A percentile compares a stretch with the other conserved stretches of the same genome.
Conservation (phyloP, 2,113 vertebrate species). For the Xenopus borealis region DNA sequence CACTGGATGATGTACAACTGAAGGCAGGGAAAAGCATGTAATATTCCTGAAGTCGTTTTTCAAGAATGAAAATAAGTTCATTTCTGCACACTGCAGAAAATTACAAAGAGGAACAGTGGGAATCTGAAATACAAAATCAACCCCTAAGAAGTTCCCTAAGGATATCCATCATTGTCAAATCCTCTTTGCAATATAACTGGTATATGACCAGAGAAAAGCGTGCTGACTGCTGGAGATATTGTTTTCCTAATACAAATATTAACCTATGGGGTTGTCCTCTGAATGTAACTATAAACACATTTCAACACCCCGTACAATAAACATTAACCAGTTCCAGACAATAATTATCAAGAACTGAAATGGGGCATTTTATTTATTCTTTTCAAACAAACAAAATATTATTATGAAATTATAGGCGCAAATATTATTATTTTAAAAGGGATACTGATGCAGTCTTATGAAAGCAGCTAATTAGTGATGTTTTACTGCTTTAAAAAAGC, state of each 20-base stretch:
- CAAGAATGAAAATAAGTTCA: constrained; percentile 55
- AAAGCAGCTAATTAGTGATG: no score
- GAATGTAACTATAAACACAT: constrained; percentile 13
- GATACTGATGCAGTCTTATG: no score
- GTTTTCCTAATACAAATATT: constrained; percentile 41
- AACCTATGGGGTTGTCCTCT: constrained; percentile 16
- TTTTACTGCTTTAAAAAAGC: no score
- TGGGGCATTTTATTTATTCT: not conserved
- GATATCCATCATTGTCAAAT: constrained; percentile 59
- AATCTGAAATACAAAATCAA: constrained; percentile 52
- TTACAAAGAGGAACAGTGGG: constrained; percentile 44
- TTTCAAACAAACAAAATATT: constrained; percentile 7
- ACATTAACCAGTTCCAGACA: constrained; percentile 22
- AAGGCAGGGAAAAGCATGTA: constrained; percentile 20
- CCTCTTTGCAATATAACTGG: constrained; percentile 47
- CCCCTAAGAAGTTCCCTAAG: constrained; percentile 43
- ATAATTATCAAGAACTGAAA: constrained; percentile 20
- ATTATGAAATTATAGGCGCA: not conserved
- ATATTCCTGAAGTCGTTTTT: constrained; percentile 32
- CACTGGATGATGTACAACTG: not conserved
- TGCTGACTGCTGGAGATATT: constrained; percentile 39
- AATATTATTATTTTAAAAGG: no score
- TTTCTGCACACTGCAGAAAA: constrained; percentile 50
- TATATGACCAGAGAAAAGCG: constrained; percentile 41
- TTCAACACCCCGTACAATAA: constrained; percentile 14